phyloP scores from a whole-genome alignment of 1,140 invertebrate species.

The Papilio polytes region DNA sequence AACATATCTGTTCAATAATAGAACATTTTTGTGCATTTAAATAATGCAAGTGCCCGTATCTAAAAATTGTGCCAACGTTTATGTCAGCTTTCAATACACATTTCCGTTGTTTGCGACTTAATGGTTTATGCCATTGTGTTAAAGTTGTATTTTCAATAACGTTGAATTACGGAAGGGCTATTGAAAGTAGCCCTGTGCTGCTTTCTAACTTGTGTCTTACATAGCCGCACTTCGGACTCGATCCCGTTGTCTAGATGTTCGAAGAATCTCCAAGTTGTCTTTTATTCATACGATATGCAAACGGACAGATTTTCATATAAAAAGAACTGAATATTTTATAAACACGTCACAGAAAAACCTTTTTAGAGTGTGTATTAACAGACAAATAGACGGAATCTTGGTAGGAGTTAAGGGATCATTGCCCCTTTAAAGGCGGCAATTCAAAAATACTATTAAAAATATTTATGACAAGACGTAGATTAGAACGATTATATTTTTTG shows the following conservation, averaged over 20 bases:
- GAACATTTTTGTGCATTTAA: neutral
- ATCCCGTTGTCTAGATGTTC: slow-evolving; percentile 11
- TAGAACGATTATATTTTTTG: too few relatives aligned
- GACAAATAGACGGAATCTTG: neutral
- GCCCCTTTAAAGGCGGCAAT: too few relatives aligned
- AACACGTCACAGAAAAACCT: too few relatives aligned
- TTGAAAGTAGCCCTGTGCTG: slow-evolving; percentile 54
- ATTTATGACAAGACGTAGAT: too few relatives aligned
- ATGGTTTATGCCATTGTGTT: neutral
- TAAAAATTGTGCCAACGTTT: slow-evolving; percentile 21
- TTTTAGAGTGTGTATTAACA: neutral
- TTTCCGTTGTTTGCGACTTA: neutral
- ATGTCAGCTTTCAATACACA: slow-evolving; percentile 26
- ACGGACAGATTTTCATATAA: too few relatives aligned
- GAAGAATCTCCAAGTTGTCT: neutral
- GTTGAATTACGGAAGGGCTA: slow-evolving; percentile 27
- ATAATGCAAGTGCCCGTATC: neutral
- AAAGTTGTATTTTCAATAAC: slow-evolving; percentile 27
- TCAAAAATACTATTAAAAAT: too few relatives aligned
- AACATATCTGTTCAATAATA: neutral
- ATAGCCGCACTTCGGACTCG: neutral
- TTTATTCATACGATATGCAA: neutral
- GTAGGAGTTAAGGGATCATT: too few relatives aligned
- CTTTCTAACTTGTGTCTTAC: slow-evolving; percentile 46
- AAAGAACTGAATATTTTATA: too few relatives aligned